Evolutionary conservation across 2,888 invertebrate genomes (phyloP).

Genomic region (Thereva nobilitata): DNA sequence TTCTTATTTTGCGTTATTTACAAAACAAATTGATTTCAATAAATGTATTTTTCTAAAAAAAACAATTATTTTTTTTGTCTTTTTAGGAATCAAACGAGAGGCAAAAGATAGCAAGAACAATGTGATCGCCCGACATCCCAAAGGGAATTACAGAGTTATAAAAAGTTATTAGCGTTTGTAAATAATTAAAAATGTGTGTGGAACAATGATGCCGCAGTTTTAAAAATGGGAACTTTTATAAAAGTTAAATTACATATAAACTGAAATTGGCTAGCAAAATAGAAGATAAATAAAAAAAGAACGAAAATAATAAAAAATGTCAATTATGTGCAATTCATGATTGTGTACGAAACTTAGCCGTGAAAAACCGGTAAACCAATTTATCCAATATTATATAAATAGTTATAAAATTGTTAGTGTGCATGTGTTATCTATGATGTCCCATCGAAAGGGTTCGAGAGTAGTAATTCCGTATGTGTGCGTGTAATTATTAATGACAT

Average conservation of each 20-base stretch:
- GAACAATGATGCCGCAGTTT: no score
- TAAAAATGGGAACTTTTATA: no score
- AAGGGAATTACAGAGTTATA: no score
- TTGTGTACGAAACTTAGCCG: slow-evolving; percentile 26
- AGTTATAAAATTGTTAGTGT: slow-evolving; percentile 14
- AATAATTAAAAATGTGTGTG: no score
- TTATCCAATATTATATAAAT: background rate
- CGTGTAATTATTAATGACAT: slow-evolving; percentile 37
- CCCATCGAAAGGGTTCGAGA: slow-evolving; percentile 4
- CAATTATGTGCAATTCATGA: slow-evolving; percentile 38
- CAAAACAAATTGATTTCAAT: no score
- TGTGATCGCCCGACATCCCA: no score
- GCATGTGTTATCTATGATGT: slow-evolving; percentile 11
- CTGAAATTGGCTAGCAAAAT: background rate
- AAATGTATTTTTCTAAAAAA: no score
- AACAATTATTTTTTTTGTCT: no score
- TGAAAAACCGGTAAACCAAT: slow-evolving; percentile 26
- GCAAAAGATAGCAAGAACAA: no score
- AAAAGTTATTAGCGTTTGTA: no score
- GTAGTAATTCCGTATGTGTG: slow-evolving; percentile 25
- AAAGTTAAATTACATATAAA: background rate
- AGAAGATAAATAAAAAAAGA: background rate
- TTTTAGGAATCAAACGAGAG: no score
- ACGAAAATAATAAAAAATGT: slow-evolving; percentile 12
- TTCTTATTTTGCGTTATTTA: no score